A percentile compares a stretch with the other conserved stretches of the same genome.
phyloP scores from a whole-genome alignment of 2,888 invertebrate species.

The Melitaea athalia region DNA sequence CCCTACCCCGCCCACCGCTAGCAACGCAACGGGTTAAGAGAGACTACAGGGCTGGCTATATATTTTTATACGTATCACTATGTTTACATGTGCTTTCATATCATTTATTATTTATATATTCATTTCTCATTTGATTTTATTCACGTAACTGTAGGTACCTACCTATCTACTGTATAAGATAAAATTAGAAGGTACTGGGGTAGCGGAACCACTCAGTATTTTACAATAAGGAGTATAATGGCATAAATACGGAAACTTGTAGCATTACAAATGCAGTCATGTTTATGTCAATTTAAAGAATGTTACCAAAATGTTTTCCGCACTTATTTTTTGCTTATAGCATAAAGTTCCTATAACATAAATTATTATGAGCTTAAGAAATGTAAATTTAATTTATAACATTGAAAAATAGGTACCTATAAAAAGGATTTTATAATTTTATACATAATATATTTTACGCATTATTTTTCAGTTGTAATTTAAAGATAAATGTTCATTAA shows the following conservation, averaged over 20 bases:
- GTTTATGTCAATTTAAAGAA: constrained; percentile 20
- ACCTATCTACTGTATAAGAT: background rate
- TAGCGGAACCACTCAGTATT: background rate
- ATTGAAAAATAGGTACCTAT: too few species aligned
- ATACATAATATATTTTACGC: too few species aligned
- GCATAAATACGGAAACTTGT: constrained; percentile 14
- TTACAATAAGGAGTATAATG: background rate
- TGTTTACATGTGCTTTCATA: background rate
- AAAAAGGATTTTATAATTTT: too few species aligned
- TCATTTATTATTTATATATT: too few species aligned
- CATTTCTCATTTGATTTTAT: background rate
- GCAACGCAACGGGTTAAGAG: constrained; percentile 59
- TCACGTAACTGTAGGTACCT: background rate
- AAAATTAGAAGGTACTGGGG: background rate
- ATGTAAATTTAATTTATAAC: background rate
- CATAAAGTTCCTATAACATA: constrained; percentile 11
- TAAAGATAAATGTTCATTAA: too few species aligned
- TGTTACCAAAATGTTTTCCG: constrained; percentile 7
- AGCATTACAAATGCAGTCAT: constrained; percentile 15
- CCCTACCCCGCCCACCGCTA: constrained; percentile 58
- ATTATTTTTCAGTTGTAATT: too few species aligned
- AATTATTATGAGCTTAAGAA: background rate
- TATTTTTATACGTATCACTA: constrained; percentile 4
- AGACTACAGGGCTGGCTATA: constrained; percentile 53
- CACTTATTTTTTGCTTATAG: constrained; percentile 2